phyloP scores from a whole-genome alignment of 2,888 invertebrate genomes.

The Clostera curtula region DNA sequence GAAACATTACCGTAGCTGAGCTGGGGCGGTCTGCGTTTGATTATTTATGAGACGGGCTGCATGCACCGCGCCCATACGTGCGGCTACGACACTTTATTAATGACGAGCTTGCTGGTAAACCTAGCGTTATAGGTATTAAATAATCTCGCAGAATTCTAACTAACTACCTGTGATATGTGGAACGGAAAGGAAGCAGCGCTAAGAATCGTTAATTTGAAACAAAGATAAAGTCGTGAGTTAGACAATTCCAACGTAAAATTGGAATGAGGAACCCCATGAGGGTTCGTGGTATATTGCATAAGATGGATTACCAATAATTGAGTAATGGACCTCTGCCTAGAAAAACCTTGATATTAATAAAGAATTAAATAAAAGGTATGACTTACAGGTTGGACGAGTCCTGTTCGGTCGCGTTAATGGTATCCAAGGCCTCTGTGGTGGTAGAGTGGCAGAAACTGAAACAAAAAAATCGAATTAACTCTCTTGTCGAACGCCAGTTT shows the following conservation, averaged over 20 bases:
- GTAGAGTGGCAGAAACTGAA: conserved; percentile 91
- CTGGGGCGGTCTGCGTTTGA: conserved; percentile 43
- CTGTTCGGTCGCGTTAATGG: conserved; percentile 92
- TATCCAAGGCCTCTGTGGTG: conserved; percentile 97
- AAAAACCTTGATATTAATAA: too few species aligned
- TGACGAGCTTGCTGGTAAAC: conserved; percentile 44
- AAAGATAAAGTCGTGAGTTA: too few species aligned
- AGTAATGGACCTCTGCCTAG: too few species aligned
- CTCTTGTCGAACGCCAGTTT: too few species aligned
- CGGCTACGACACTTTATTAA: conserved; percentile 57
- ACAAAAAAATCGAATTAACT: conserved; percentile 49
- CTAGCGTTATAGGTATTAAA: conserved; percentile 40
- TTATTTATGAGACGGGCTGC: conserved; percentile 56
- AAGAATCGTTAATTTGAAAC: too few species aligned
- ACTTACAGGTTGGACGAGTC: conserved; percentile 93
- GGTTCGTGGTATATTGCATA: too few species aligned
- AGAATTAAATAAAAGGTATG: too few species aligned
- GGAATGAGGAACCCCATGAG: conserved; percentile 17
- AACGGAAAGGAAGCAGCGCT: conserved; percentile 27
- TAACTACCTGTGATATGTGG: conserved; percentile 25
- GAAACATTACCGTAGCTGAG: conserved; percentile 41
- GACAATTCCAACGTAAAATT: too few species aligned
- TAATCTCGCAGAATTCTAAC: conserved; percentile 31
- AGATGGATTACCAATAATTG: too few species aligned
- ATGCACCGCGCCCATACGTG: conserved; percentile 51